phyloP scores from a whole-genome alignment of 2,797 vertebrate genomes.

The Rhodeus uyekii region DNA sequence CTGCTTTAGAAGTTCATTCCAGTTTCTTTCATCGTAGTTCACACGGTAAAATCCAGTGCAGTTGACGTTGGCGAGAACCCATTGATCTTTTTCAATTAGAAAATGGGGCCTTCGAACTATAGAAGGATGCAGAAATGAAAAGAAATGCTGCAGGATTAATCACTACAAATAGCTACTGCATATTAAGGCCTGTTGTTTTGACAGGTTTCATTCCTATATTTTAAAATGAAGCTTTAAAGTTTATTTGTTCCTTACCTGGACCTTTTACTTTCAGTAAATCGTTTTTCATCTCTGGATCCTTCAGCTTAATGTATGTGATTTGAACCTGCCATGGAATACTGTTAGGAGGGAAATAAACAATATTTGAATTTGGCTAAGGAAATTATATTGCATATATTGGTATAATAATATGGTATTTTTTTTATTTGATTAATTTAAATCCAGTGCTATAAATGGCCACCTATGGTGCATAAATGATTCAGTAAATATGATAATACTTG shows the following conservation, averaged over 20 bases:
- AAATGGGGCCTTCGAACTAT: constrained; percentile 27
- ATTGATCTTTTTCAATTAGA: constrained; percentile 47
- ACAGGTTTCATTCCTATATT: not conserved
- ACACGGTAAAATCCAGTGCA: constrained; percentile 76
- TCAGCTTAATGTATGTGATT: constrained; percentile 66
- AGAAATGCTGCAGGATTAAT: constrained; percentile 15
- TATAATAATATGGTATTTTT: not conserved
- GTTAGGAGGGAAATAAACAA: constrained; percentile 25
- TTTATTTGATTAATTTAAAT: not conserved
- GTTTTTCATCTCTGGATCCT: accelerated
- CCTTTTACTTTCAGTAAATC: constrained; percentile 30
- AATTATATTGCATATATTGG: not conserved
- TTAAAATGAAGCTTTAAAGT: not conserved
- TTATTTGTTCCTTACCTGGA: constrained; percentile 60
- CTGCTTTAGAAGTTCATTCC: constrained; percentile 70
- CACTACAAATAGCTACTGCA: not conserved
- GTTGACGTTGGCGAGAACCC: constrained; percentile 77
- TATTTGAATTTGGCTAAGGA: not conserved
- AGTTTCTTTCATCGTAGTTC: constrained; percentile 79
- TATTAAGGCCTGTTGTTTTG: not conserved
- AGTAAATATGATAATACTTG: not conserved
- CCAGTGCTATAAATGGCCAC: not conserved
- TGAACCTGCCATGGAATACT: constrained; percentile 83
- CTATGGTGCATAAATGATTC: not conserved
- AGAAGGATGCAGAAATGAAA: not conserved